A percentile compares a stretch with the other conserved stretches of the same genome.
These are phyloP conservation scores for Zaprionus bogoriensis DNA, from an alignment of 2,888 invertebrate genomes.

Conservation along the genomic window DNA sequence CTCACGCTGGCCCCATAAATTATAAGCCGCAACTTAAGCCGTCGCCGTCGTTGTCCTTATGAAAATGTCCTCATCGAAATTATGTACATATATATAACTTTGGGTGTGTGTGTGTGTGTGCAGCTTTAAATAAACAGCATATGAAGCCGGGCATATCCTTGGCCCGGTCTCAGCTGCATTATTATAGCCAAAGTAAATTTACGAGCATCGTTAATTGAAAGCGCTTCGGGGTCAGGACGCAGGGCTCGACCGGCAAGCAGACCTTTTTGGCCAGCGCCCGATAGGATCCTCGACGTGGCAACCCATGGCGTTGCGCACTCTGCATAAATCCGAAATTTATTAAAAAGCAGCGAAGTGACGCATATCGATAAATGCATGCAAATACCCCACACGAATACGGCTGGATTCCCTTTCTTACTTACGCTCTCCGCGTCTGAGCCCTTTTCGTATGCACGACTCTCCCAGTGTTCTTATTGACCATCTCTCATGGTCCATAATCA, in stretches of 20 bases:
- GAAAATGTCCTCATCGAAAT: constrained; percentile 26
- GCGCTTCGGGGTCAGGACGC: constrained; percentile 56
- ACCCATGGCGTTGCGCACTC: no score
- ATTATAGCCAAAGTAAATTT: constrained; percentile 70
- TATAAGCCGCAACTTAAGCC: constrained; percentile 61
- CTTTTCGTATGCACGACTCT: constrained; percentile 1
- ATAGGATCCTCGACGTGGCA: background rate
- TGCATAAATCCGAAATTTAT: constrained; percentile 74
- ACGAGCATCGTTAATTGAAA: constrained; percentile 72
- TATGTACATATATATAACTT: constrained; percentile 10
- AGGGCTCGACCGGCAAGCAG: constrained; percentile 10
- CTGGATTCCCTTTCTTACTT: background rate
- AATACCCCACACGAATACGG: constrained; percentile 34
- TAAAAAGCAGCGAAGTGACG: constrained; percentile 43
- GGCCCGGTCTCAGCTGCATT: constrained; percentile 69
- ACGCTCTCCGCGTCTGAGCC: background rate
- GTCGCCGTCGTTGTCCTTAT: constrained; percentile 30
- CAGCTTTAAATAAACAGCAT: constrained; percentile 70
- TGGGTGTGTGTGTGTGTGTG: constrained; percentile 14
- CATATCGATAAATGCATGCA: constrained; percentile 66
- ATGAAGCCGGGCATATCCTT: constrained; percentile 36
- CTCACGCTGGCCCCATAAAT: constrained; percentile 50
- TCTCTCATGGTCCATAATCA: constrained; percentile 70
- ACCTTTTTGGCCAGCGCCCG: constrained; percentile 10
- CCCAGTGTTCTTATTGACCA: constrained; percentile 43